Evolutionary conservation across 2,113 vertebrate genomes (phyloP), one percentile per base, ranked within the genome.

Genomic region (Brienomyrus brachyistius): DNA sequence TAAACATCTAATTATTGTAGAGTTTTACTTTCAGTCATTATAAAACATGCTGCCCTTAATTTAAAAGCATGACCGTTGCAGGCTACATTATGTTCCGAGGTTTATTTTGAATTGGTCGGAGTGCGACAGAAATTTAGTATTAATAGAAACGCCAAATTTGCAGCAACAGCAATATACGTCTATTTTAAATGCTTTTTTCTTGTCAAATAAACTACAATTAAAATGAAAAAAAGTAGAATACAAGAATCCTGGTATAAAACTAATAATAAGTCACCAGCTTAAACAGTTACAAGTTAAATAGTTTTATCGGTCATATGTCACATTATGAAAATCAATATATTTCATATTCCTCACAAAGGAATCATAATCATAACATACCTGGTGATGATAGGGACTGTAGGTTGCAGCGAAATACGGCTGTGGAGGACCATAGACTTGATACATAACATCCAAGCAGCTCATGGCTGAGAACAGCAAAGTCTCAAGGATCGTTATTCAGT

Each of bases 391-490:
- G 54, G 98, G 97, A 89, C 96, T 96, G 94, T 98, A 98, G 70
- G 97, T 95, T 91, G 97, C 95, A 88, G 97, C 93, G 89, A 99
- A 98, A 93, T 98, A 99, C 87, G 97, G 96, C 94, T 99, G 98
- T 82, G 97, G 95, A 90, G 96, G 96, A 94, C 97, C 97, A 90
- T 98, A 99, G 90, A 98, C 98, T 95, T 98, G 97, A 96, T 98
- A 99, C 98, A 99, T 97, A 94, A 99, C 98, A 98, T 99, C 98
- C 97, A 99, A 90, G 96, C 98, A 99, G 97, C 98, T 99, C 98
- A 99, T 99, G 97, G 96, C 98, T 97, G 93, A 90, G 93, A 92
- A 88, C 90, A 23, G 92, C 92, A 88, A 90, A 91, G 77, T 40
- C 90, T 94, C 93, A 96, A 94, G 94, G 91, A 94, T 93, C 91